These are phyloP conservation scores for Gambusia yucatana DNA, from an alignment of 2,797 vertebrate genomes.

Conservation along the genomic window DNA sequence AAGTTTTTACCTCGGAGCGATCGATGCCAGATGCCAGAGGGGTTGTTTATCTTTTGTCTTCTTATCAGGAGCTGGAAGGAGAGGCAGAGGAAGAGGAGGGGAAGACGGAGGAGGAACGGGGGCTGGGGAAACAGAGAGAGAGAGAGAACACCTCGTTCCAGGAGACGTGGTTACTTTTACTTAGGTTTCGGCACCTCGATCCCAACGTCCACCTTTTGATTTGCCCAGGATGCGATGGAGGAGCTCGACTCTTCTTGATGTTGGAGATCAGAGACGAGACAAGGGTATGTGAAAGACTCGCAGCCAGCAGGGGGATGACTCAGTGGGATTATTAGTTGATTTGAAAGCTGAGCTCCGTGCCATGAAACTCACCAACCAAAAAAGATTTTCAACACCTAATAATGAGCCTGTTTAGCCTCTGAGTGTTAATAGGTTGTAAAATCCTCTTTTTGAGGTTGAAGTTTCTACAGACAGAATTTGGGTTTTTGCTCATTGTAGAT, in stretches of 20 bases:
- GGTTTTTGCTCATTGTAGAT: neutral
- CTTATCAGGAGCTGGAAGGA: constrained; percentile 71
- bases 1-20: constrained; percentile 75
- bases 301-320: constrained; percentile 44
- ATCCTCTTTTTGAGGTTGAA: neutral
- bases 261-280: constrained; percentile 58
- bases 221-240: constrained; percentile 27
- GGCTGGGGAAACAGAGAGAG: constrained; percentile 15
- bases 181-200: constrained; percentile 45
- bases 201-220: constrained; percentile 30
- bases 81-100: constrained; percentile 17
- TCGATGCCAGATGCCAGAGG: constrained; percentile 74
- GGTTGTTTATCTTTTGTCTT: constrained; percentile 81
- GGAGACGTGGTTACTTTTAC: constrained; percentile 29
- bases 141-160: constrained; percentile 58
- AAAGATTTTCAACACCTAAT: neutral
- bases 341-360: constrained; percentile 26
- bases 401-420: neutral
- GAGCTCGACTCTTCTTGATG: constrained; percentile 49
- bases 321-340: constrained; percentile 53
- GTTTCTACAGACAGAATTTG: neutral
- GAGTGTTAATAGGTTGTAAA: neutral
- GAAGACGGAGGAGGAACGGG: constrained; percentile 21
- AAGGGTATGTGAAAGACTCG: constrained; percentile 59
- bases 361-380: too few species aligned